Conservation (phyloP, 2,888 invertebrate genomes). For the Pyrrhia umbra region DNA sequence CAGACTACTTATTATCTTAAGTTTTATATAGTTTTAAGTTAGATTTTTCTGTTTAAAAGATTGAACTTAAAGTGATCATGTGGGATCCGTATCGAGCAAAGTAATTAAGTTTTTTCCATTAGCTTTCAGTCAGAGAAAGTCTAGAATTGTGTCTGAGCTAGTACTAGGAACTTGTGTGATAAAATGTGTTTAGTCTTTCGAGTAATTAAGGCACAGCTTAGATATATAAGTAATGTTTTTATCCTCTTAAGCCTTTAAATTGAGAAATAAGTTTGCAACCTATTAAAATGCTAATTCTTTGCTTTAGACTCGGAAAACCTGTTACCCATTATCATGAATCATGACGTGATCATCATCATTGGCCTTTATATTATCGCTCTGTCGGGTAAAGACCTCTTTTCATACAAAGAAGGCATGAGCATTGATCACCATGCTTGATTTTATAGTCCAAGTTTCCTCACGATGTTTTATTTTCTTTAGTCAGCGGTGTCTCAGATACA, state of each 20-base stretch:
- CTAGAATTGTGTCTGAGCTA: conserved; percentile 1
- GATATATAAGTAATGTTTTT: background rate
- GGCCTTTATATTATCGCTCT: no score
- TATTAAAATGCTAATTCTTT: no score
- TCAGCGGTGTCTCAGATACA: no score
- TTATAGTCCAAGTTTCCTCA: no score
- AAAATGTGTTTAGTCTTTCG: background rate
- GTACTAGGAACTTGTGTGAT: background rate
- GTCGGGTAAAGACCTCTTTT: no score
- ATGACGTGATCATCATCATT: no score
- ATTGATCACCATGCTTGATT: no score
- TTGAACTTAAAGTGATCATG: background rate
- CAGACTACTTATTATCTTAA: background rate
- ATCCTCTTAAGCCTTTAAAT: background rate
- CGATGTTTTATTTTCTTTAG: no score
- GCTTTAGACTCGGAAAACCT: no score
- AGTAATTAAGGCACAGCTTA: background rate
- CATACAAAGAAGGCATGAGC: no score
- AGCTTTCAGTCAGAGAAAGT: background rate
- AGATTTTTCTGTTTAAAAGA: background rate
- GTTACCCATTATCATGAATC: no score
- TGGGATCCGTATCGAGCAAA: background rate
- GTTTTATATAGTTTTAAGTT: background rate
- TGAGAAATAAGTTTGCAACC: background rate
- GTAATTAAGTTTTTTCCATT: conserved; percentile 1